Base-by-base conservation (phyloP, 2,888 invertebrate genomes). In the Escarpia spicata region DNA sequence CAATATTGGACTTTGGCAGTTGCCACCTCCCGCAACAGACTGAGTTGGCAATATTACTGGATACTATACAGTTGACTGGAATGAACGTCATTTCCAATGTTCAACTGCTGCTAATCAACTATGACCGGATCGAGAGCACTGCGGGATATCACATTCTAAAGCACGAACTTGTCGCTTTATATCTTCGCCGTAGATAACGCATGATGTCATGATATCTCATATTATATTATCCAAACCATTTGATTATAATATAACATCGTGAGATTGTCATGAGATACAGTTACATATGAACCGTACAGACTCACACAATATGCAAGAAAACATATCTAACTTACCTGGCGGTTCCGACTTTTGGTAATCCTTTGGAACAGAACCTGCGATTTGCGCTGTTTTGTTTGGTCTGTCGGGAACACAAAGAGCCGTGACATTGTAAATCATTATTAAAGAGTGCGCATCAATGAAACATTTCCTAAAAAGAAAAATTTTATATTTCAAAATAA, bases 311-410 rank as follows among this genome's bases (percentile, higher is more conserved):
- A 52, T n/a, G 6, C 75, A 75, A 26, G 75, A 75, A n/a, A 75
- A 60, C 60, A 26, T 19, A 6, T 75, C 6, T 3, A 75, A 75
- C 75, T 75, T 75, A 75, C 75, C 75, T 75, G 75, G 75, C 75
- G 75, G 75, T 75, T 75, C 75, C 19, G 75, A 75, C 26, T 75
- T 75, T n/a, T 75, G 75, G 75, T 75, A 75, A n/a, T 75, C 75
- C 75, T 75, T 75, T 26, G 75, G 75, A 26, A 75, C 75, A 75
- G 75, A 75, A 75, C 75, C 75, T 75, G 75, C 75, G 26, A 75
- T 26, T 19, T 75, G 26, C 19, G 75, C 75, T 75, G 75, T 75
- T 75, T 75, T 75, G 75, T 75, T 75, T 26, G 75, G 75, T 26
- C 75, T 75, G 75, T 75, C n/a, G n/a, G 26, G 75, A 75, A 75